Evolutionary conservation across 2,888 invertebrate genomes (phyloP).

Genomic region (Blera fallax): DNA sequence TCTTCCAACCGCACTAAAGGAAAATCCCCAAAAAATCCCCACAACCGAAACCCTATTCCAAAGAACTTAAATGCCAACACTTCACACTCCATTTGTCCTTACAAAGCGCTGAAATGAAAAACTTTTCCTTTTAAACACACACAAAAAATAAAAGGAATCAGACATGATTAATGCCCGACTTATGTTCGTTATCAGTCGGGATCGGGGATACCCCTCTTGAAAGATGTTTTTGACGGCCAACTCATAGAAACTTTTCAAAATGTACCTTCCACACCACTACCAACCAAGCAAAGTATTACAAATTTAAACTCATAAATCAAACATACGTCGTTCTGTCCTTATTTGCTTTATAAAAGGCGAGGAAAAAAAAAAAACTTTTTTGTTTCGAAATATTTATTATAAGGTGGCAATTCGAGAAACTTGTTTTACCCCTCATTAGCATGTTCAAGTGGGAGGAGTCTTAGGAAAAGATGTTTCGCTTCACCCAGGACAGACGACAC

Average conservation of each 20-base stretch:
- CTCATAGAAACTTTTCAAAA: background rate
- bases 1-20: constrained; percentile 1
- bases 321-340: background rate
- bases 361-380: background rate
- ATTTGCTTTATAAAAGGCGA: background rate
- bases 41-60: background rate
- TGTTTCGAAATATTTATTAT: constrained; percentile 15
- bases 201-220: background rate
- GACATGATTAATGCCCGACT: constrained; percentile 29
- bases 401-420: background rate
- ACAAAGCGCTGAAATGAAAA: background rate
- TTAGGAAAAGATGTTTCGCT: background rate
- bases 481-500: background rate
- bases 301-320: constrained; percentile 30
- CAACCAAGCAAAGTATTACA: background rate
- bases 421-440: constrained; percentile 15
- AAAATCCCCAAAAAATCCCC: background rate
- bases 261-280: background rate
- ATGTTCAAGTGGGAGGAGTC: background rate
- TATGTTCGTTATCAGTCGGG: constrained; percentile 16
- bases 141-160: constrained; percentile 1
- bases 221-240: constrained; percentile 2
- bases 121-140: background rate
- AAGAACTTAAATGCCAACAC: background rate
- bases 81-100: background rate